Evolutionary conservation across 2,113 vertebrate species (phyloP).

Genomic region (Dromas ardeola): DNA sequence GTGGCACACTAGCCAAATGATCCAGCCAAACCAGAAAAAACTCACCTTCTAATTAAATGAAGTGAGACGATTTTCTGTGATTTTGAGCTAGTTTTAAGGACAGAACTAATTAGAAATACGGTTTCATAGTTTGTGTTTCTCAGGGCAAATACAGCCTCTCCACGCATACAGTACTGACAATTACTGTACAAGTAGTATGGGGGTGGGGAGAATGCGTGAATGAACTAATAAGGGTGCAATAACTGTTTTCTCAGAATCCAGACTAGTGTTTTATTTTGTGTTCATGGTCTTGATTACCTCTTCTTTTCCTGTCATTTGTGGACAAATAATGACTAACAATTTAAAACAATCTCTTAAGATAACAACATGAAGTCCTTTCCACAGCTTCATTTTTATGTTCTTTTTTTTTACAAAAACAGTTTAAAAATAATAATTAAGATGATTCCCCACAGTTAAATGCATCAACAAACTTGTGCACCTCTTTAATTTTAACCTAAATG

Average conservation of each 20-base stretch:
- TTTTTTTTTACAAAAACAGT: not conserved
- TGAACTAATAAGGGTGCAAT: not conserved
- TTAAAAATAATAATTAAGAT: constrained; percentile 56
- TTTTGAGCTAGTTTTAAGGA: not conserved
- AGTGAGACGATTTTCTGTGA: not conserved
- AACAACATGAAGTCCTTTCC: not conserved
- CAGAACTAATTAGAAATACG: not conserved
- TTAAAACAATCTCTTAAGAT: not conserved
- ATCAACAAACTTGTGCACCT: constrained; percentile 59
- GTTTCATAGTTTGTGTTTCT: not conserved
- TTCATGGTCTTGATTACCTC: not conserved
- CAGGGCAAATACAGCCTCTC: not conserved
- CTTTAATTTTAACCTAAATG: constrained; percentile 76
- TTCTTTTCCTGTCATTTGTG: not conserved
- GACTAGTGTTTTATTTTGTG: not conserved
- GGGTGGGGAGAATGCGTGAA: not conserved
- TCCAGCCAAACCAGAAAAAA: not conserved
- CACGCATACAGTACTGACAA: not conserved
- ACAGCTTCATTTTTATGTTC: not conserved
- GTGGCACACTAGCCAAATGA: not conserved
- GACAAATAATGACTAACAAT: not conserved
- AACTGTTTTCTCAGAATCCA: not conserved
- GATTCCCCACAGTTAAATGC: constrained; percentile 54
- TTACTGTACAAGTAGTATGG: not conserved
- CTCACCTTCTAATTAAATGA: not conserved